These are phyloP conservation scores for Acanthococcus lagerstroemiae DNA, from an alignment of 2,888 invertebrate species.

Conservation along the genomic window DNA sequence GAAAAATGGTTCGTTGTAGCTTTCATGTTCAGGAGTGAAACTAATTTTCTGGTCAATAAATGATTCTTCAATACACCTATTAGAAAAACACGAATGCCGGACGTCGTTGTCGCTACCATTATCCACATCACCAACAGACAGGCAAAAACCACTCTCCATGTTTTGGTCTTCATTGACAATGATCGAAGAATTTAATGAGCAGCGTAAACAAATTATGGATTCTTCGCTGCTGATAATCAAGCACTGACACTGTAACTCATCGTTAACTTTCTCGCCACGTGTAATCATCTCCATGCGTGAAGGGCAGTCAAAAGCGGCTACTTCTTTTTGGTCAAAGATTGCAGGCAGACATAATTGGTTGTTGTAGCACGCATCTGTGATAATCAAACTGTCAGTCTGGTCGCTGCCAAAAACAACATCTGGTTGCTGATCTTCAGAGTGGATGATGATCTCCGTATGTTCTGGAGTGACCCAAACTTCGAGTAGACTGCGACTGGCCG, in stretches of 20 bases:
- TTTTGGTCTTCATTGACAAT: constrained; percentile 4
- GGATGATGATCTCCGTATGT: constrained; percentile 20
- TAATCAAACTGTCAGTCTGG: constrained; percentile 1
- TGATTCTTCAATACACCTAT: constrained; percentile 12
- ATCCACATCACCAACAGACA: not conserved
- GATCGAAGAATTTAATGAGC: constrained; percentile 17
- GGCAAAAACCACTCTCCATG: not conserved
- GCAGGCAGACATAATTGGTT: too few relatives aligned
- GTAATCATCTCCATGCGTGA: not conserved
- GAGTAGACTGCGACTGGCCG: not conserved
- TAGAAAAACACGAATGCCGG: not conserved
- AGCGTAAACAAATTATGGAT: constrained; percentile 14
- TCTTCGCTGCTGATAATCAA: constrained; percentile 21
- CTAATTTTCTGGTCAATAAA: constrained; percentile 17
- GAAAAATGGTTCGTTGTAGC: not conserved
- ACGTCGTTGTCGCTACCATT: not conserved
- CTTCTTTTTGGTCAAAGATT: not conserved
- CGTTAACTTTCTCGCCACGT: constrained; percentile 1
- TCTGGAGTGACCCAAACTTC: constrained; percentile 21
- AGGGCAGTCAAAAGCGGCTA: not conserved
- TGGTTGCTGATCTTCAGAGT: constrained; percentile 4
- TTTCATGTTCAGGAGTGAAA: not conserved
- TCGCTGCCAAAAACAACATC: too few relatives aligned
- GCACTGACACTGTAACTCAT: constrained; percentile 22
- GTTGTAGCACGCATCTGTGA: constrained; percentile 9